Evolutionary conservation across 2,888 invertebrate genomes (phyloP), one percentile per base, ranked within the genome.

Genomic region (Gryllus longicercus): DNA sequence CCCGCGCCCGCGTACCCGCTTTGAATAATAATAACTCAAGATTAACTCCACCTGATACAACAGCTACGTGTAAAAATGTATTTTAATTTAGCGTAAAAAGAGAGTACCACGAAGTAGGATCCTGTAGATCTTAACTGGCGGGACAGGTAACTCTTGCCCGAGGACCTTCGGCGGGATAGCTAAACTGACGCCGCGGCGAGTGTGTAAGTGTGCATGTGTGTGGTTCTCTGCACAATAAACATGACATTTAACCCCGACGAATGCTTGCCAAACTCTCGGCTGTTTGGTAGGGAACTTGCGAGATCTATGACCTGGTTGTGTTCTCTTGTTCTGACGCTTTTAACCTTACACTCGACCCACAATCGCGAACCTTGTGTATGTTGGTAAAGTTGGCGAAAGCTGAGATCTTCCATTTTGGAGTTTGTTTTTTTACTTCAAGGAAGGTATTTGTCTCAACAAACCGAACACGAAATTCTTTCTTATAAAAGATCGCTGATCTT

Each of bases 11-110:
- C 16, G 63, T 63, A 63, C 63, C n/a, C 63, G 63, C 63, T 63
- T 63, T 63, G 63, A 63, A 63, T 63, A 63, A 63, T 63, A 63
- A 63, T 63, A 63, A 63, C 63, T 63, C n/a, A 63, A 63, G 63
- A 63, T 63, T 63, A 63, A 63, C 63, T 63, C 63, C 63, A 63
- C 63, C 63, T 63, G 63, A 63, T 63, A 63, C 63, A 63, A 63
- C 63, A 14, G 14, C 63, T 63, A 63, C 63, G 63, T 63, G 14
- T 63, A 63, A 63, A 63, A 63, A 63, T 63, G 63, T 63, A 63
- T 63, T 63, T 63, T 18, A 63, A 63, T 63, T 63, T 63, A n/a
- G 16, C 63, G 63, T 63, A 12, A 63, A 63, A 63, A 63, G 63
- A 63, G 63, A 63, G 63, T 63, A 63, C 63, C 14, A 63, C 63